phyloP scores from a whole-genome alignment of 2,888 invertebrate species.

The Frankliniella intonsa region DNA sequence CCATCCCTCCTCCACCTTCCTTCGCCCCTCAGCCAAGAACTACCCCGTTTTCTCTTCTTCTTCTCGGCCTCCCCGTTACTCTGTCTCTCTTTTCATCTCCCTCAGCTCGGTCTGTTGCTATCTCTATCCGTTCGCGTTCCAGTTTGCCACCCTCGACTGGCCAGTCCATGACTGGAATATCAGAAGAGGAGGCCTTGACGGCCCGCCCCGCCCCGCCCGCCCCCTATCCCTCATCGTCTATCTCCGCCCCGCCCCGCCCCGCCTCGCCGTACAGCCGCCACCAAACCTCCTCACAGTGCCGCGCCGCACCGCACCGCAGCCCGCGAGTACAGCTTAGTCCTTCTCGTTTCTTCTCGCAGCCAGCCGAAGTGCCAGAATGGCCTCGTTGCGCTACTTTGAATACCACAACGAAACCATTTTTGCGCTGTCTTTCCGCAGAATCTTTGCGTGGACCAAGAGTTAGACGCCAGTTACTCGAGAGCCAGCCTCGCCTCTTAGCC shows the following conservation, averaged over 20 bases:
- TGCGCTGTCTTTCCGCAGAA: too few species aligned
- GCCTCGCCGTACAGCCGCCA: too few species aligned
- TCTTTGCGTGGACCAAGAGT: too few species aligned
- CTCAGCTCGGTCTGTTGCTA: background rate
- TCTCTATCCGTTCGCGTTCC: background rate
- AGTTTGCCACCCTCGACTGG: background rate
- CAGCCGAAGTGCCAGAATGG: too few species aligned
- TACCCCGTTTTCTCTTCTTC: too few species aligned
- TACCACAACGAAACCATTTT: too few species aligned
- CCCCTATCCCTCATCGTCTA: background rate
- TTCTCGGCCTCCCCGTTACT: background rate
- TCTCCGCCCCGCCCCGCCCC: background rate
- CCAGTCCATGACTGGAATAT: background rate
- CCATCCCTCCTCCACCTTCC: background rate
- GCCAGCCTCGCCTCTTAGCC: too few species aligned
- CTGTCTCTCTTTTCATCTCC: background rate
- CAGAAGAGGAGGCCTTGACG: background rate
- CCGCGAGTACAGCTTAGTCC: background rate
- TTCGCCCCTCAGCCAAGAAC: too few species aligned
- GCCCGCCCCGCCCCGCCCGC: background rate
- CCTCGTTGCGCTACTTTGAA: too few species aligned
- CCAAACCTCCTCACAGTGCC: background rate
- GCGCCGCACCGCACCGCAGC: background rate
- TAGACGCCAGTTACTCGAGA: too few species aligned
- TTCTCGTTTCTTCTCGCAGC: too few species aligned